These are phyloP conservation scores for Callithrix jacchus DNA, from an alignment of 2,113 vertebrate genomes.

Conservation along the genomic window DNA sequence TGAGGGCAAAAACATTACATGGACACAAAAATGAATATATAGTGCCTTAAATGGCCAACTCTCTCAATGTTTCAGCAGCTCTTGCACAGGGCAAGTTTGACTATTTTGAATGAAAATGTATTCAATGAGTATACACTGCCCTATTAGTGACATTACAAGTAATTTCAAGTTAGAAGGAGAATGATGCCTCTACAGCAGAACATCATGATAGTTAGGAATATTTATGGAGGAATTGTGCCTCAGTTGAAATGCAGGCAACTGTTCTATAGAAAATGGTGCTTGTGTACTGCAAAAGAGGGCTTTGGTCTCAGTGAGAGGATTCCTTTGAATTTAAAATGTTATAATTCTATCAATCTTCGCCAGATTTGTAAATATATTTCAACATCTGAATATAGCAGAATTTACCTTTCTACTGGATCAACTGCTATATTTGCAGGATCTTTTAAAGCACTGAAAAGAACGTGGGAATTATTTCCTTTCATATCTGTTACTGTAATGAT, in stretches of 20 bases:
- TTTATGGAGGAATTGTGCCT: not conserved
- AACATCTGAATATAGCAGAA: conserved; percentile 34
- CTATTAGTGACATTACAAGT: not conserved
- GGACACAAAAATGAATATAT: not conserved
- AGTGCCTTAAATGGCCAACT: not conserved
- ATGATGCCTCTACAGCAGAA: not conserved
- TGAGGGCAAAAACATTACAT: conserved; percentile 70
- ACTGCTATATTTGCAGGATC: conserved; percentile 86
- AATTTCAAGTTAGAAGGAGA: not conserved
- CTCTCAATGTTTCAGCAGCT: not conserved
- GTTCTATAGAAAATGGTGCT: not conserved
- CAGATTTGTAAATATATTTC: not conserved
- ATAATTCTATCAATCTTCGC: not conserved
- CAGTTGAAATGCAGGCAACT: not conserved
- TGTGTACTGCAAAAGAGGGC: not conserved
- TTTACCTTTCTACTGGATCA: conserved; percentile 92
- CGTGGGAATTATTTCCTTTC: conserved; percentile 86
- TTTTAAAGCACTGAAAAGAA: conserved; percentile 86
- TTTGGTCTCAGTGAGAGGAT: not conserved
- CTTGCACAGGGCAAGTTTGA: not conserved
- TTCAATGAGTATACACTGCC: not conserved
- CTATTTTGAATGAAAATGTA: conserved; percentile 28
- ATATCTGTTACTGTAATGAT: conserved; percentile 88
- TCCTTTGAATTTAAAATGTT: conserved; percentile 6
- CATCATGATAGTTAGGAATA: not conserved